Conservation (phyloP, 2,888 invertebrate species). For the Athalia circularis region DNA sequence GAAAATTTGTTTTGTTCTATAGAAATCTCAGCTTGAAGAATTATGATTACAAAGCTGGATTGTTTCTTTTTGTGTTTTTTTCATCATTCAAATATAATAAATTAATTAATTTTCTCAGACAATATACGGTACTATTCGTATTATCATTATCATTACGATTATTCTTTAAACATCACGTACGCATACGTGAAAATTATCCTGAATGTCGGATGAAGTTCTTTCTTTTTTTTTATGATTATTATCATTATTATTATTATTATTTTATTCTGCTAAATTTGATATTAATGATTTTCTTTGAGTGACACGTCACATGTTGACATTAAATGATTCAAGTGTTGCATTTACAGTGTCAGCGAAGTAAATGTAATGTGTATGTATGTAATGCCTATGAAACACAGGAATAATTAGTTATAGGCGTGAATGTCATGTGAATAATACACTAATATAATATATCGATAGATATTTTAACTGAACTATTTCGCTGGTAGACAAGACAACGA, state of each 20-base stretch:
- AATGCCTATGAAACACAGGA: neutral
- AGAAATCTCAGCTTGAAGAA: too few species aligned
- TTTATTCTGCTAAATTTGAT: constrained; percentile 16
- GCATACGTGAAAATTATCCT: neutral
- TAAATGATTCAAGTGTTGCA: constrained; percentile 9
- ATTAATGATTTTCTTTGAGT: too few species aligned
- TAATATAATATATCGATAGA: constrained; percentile 27
- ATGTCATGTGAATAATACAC: constrained; percentile 25
- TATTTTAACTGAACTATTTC: constrained; percentile 9
- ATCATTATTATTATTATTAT: neutral
- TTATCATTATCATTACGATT: neutral
- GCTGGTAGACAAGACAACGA: neutral
- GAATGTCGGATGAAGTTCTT: too few species aligned
- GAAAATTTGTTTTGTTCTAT: too few species aligned
- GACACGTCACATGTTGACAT: neutral
- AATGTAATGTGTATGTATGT: constrained; percentile 1
- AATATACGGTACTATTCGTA: neutral
- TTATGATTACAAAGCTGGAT: too few species aligned
- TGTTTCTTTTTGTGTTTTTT: too few species aligned
- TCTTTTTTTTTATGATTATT: too few species aligned
- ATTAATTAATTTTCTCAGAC: constrained; percentile 9
- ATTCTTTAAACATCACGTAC: neutral
- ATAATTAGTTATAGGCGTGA: neutral
- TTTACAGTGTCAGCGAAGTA: constrained; percentile 12
- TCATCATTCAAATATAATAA: neutral